phyloP scores from a whole-genome alignment of 2,888 invertebrate species.

The Amphipoea oculea region DNA sequence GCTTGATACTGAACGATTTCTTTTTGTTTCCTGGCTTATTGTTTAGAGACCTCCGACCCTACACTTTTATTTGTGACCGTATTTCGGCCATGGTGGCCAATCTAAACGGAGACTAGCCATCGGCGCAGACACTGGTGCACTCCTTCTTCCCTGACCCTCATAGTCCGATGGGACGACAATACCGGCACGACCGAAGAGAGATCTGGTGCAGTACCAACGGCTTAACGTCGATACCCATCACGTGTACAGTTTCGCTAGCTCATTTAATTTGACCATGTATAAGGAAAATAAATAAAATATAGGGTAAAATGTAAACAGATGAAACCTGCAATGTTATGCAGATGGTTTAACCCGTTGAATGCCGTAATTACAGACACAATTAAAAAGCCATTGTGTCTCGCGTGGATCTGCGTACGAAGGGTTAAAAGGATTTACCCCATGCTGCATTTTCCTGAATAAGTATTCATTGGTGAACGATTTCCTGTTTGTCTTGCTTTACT shows the following conservation, averaged over 20 bases:
- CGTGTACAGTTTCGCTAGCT: too few relatives aligned
- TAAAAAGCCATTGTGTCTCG: too few relatives aligned
- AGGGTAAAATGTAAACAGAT: conserved; percentile 8
- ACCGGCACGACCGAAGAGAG: too few relatives aligned
- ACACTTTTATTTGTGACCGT: neutral
- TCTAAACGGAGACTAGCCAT: too few relatives aligned
- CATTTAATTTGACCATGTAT: neutral
- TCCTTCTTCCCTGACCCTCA: too few relatives aligned
- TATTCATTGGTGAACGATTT: conserved; percentile 20
- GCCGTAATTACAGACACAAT: too few relatives aligned
- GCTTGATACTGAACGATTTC: neutral
- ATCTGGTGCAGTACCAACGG: too few relatives aligned
- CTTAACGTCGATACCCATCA: too few relatives aligned
- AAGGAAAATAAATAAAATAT: conserved; percentile 23
- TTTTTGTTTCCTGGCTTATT: neutral
- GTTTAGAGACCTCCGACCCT: neutral
- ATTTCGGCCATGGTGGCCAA: too few relatives aligned
- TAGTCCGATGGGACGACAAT: too few relatives aligned
- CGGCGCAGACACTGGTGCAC: too few relatives aligned
- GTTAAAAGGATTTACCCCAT: conserved; percentile 32
- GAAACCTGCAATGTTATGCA: conserved; percentile 16
- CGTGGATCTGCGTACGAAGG: too few relatives aligned
- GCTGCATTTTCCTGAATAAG: conserved; percentile 1
- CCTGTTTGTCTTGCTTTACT: conserved; percentile 30
- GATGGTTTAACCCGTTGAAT: neutral